Evolutionary conservation across 1,140 invertebrate species (phyloP).

Genomic region (Drosophila jambulina): DNA sequence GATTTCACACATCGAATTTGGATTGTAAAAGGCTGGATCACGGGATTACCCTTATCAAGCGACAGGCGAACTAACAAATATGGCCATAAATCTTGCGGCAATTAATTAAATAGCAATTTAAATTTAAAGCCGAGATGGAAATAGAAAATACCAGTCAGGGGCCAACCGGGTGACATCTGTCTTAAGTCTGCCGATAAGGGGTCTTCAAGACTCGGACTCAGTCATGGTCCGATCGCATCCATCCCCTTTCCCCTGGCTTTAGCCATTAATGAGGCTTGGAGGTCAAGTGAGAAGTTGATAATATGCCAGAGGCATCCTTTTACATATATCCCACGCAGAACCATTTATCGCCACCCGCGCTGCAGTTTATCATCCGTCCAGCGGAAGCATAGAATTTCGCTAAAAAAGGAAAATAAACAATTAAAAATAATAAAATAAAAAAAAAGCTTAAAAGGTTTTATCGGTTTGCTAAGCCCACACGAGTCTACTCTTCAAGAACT

Average conservation of each 20-base stretch:
- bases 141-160: slow-evolving; percentile 54
- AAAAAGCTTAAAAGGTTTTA: slow-evolving; percentile 8
- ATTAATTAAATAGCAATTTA: slow-evolving; percentile 77
- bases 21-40: slow-evolving; percentile 27
- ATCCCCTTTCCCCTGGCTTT: neutral
- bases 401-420: neutral
- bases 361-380: slow-evolving; percentile 31
- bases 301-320: slow-evolving; percentile 19
- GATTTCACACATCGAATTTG: slow-evolving; percentile 15
- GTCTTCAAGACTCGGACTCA: slow-evolving; percentile 5
- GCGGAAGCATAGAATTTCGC: slow-evolving; percentile 38
- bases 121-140: slow-evolving; percentile 40
- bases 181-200: slow-evolving; percentile 28
- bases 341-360: slow-evolving; percentile 21
- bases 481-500: slow-evolving; percentile 3
- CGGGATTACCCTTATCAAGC: slow-evolving; percentile 32
- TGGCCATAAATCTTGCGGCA: slow-evolving; percentile 68
- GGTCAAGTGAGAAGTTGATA: slow-evolving; percentile 33
- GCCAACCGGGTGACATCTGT: slow-evolving; percentile 39
- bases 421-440: neutral
- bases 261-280: slow-evolving; percentile 14
- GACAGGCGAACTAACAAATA: slow-evolving; percentile 51
- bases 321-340: slow-evolving; percentile 3
- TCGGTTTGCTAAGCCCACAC: slow-evolving; percentile 13
- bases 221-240: slow-evolving; percentile 9